Evolutionary conservation across 2,888 invertebrate species (phyloP).

Genomic region (Agrotis puta): DNA sequence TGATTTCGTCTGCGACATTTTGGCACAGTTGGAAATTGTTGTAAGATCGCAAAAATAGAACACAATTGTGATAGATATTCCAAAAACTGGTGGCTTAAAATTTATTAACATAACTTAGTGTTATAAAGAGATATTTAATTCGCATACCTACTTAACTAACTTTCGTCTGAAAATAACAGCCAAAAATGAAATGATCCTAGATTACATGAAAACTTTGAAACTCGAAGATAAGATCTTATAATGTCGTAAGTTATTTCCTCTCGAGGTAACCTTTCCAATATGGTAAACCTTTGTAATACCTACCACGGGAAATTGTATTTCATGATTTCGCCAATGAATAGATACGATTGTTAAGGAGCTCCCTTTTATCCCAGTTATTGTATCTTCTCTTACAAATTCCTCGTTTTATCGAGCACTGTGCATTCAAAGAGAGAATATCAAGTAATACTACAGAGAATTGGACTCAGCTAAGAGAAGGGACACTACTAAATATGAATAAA

Average conservation of each 20-base stretch:
- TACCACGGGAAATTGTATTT: constrained; percentile 61
- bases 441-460: constrained; percentile 64
- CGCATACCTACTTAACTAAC: background rate
- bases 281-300: constrained; percentile 54
- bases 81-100: background rate
- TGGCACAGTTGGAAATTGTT: background rate
- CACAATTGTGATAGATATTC: background rate
- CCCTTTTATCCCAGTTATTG: constrained; percentile 76
- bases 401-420: constrained; percentile 72
- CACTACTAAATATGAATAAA: constrained; percentile 68
- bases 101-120: background rate
- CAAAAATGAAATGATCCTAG: constrained; percentile 3
- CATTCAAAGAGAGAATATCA: constrained; percentile 75
- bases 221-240: constrained; percentile 38
- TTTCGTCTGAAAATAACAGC: background rate
- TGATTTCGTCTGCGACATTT: too few species aligned
- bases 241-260: constrained; percentile 46
- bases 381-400: constrained; percentile 76
- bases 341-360: constrained; percentile 78
- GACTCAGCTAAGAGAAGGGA: constrained; percentile 61
- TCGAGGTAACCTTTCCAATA: constrained; percentile 52
- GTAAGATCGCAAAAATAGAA: background rate
- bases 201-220: constrained; percentile 17
- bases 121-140: background rate
- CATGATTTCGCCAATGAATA: constrained; percentile 75